A percentile compares a stretch with the other conserved stretches of the same genome.
Evolutionary conservation across 2,888 invertebrate genomes (phyloP).

Genomic region (Scaptomyza polygonia): DNA sequence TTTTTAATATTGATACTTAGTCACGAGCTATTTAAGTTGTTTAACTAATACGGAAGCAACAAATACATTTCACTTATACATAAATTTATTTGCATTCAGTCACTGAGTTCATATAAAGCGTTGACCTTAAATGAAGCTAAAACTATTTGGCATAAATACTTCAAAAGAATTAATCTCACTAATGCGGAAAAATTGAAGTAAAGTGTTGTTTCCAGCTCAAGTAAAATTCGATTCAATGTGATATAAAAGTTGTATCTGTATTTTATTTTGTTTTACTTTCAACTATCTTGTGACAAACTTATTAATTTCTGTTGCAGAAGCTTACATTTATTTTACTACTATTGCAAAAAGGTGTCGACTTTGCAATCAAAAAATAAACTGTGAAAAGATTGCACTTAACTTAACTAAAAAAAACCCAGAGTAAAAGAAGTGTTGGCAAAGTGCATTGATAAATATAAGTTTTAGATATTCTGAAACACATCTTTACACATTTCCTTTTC

Average conservation of each 20-base stretch:
- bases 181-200: background rate
- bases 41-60: too few species aligned
- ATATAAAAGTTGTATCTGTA: background rate
- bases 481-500: background rate
- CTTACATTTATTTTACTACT: background rate
- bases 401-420: background rate
- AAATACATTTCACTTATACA: too few species aligned
- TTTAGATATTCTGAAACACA: background rate
- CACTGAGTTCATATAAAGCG: too few species aligned
- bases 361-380: background rate
- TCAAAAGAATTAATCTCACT: background rate
- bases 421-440: background rate
- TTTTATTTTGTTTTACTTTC: background rate
- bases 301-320: background rate
- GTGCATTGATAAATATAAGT: background rate
- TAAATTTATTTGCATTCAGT: too few species aligned
- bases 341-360: background rate
- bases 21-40: too few species aligned
- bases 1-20: too few species aligned
- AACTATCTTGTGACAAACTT: background rate
- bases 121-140: too few species aligned
- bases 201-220: background rate
- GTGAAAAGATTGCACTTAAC: background rate
- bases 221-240: background rate
- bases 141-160: too few species aligned